These are phyloP conservation scores for Sparidentex hasta DNA, from an alignment of 2,797 vertebrate species.

Conservation along the genomic window DNA sequence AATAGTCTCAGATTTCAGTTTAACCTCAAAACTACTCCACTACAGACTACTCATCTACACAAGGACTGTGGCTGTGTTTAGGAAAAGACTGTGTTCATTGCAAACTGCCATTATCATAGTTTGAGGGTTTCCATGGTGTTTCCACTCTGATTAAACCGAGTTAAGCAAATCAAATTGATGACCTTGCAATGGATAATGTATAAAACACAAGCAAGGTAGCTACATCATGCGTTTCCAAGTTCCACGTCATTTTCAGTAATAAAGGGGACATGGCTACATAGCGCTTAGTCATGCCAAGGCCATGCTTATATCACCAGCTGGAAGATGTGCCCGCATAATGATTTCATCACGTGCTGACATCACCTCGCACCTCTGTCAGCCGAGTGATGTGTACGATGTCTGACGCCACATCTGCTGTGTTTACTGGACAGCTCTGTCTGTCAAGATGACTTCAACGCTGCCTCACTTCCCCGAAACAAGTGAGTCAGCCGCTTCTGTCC, in stretches of 20 bases:
- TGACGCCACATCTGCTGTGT: conserved; percentile 55
- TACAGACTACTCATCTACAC: not conserved
- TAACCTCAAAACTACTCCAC: not conserved
- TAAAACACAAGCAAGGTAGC: conserved; percentile 19
- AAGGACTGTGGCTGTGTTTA: not conserved
- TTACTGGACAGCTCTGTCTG: conserved; percentile 49
- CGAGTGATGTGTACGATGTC: conserved; percentile 47
- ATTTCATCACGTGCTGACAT: conserved; percentile 70
- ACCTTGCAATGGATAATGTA: conserved; percentile 26
- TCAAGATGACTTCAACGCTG: conserved; percentile 66
- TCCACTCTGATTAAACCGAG: not conserved
- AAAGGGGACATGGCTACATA: conserved; percentile 6
- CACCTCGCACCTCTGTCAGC: conserved; percentile 65
- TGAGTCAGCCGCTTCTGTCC: conserved; percentile 67
- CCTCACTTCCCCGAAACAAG: conserved; percentile 52
- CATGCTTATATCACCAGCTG: conserved; percentile 51
- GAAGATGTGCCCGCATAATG: conserved; percentile 51
- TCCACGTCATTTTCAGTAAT: conserved; percentile 15
- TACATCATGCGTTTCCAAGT: conserved; percentile 33
- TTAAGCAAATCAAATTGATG: not conserved
- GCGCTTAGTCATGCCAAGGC: conserved; percentile 32
- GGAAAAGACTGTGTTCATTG: not conserved
- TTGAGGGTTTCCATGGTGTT: not conserved
- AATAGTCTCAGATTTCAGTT: not conserved
- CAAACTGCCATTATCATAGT: not conserved